Percentiles rank a stretch among this genome's conserved stretches.
These are phyloP conservation scores for Strongylocentrotus purpuratus DNA, from an alignment of 35 echinoderm and acorn worm species.

Conservation along the genomic window DNA sequence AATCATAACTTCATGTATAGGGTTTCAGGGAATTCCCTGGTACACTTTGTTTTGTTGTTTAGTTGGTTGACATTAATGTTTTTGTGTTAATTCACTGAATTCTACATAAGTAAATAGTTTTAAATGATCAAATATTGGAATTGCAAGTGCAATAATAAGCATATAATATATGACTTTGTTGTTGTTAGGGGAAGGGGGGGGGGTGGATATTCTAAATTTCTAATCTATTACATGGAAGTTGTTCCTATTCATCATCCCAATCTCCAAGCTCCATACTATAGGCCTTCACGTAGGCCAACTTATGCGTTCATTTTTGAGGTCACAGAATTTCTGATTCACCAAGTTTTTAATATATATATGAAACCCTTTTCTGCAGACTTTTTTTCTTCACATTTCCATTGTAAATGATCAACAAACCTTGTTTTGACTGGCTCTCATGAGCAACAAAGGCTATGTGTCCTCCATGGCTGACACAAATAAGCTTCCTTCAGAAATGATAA, in stretches of 20 bases:
- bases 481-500: not conserved
- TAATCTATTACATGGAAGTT: no score
- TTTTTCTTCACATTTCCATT: not conserved
- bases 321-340: not conserved
- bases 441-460: not conserved
- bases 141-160: no score
- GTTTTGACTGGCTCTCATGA: not conserved
- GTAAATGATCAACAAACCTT: slow-evolving; percentile 14
- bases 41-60: not conserved
- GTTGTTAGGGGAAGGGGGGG: no score
- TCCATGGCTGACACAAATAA: not conserved
- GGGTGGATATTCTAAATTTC: no score
- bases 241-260: no score
- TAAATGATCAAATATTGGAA: no score
- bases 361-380: not conserved
- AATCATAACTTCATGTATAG: not conserved
- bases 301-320: not conserved
- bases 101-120: no score
- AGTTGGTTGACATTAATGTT: not conserved
- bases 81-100: no score
- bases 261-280: no score
- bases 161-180: no score
- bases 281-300: not conserved
- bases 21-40: not conserved
- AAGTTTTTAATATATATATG: not conserved